Evolutionary conservation across 2,113 vertebrate genomes (phyloP).

Genomic region (Fulmarus glacialis): DNA sequence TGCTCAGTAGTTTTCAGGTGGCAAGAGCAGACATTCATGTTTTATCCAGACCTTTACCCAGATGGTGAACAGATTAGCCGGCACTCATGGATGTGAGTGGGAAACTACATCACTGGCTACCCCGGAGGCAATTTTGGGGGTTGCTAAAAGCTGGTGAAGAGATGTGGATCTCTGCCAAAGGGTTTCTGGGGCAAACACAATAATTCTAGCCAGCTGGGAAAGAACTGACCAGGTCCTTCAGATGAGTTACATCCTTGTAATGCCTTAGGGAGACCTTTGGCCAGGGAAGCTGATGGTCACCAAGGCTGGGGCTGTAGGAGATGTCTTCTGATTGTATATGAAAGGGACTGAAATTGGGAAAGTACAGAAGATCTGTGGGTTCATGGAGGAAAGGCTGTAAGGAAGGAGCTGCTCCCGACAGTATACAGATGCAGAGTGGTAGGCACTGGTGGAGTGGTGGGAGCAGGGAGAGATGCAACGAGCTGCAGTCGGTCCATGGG

Average conservation of each 20-base stretch:
- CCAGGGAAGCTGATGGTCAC: background rate
- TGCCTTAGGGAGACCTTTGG: background rate
- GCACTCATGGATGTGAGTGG: background rate
- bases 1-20: background rate
- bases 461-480: fast-evolving
- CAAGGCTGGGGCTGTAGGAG: background rate
- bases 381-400: background rate
- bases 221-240: background rate
- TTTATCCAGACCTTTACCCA: background rate
- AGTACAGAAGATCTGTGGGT: background rate
- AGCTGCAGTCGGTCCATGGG: background rate
- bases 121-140: background rate
- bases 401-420: background rate
- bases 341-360: background rate
- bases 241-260: background rate
- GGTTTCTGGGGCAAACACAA: background rate
- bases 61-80: background rate
- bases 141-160: background rate
- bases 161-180: background rate
- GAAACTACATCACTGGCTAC: background rate
- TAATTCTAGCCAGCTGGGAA: background rate
- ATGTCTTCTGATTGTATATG: background rate
- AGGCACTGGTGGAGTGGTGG: background rate
- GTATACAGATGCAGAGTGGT: background rate
- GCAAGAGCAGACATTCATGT: background rate